Evolutionary conservation across 2,797 vertebrate species (phyloP), one percentile per base, ranked within the genome.

Genomic region (Morelia viridis): DNA sequence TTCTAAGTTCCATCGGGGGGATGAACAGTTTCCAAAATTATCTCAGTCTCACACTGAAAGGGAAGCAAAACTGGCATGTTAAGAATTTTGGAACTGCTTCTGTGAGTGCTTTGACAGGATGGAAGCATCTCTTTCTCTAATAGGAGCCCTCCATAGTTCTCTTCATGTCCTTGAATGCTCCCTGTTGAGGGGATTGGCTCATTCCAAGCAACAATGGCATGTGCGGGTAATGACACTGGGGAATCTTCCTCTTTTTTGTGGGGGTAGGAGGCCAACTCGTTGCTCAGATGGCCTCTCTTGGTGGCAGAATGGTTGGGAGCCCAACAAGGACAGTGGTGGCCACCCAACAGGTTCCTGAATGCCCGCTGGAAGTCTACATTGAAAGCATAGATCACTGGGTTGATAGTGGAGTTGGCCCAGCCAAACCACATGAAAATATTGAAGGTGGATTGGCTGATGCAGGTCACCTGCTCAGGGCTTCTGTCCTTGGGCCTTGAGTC

Each of bases 351-450:
- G 60, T 95, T 98, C 90, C 97, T 96, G 95, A 98, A 98, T 15
- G 98, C 98, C 94, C 96, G 96, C 61, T 97, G 95, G 94, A 98
- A 98, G 92, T 98, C 98, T 0, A 97, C 95, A 0, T 98, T 98
- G 95, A 98, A 98, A 60, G 98, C 98, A 53, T 98, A 99, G 65
- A 98, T 98, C 9, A 98, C 97, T 19, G 98, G 98, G 92, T 98
- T 98, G 62, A 98, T 91, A 0, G 98, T 98, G 0, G 98, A 98
- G 93, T 98, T 98, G 91, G 98, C 98, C 98, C 98, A 98, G 50
- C 98, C 98, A 93, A 98, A 98, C 98, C 98, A 98, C 28, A 98
- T 97, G 8, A 98, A 98, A 94, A 98, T 93, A 24, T 97, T 98
- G 95, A 98, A 98, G 53, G 97, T 98, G 56, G 97, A 98, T 95